Conservation (phyloP, 2,797 vertebrate genomes). For the Acipenser transmontanus region DNA sequence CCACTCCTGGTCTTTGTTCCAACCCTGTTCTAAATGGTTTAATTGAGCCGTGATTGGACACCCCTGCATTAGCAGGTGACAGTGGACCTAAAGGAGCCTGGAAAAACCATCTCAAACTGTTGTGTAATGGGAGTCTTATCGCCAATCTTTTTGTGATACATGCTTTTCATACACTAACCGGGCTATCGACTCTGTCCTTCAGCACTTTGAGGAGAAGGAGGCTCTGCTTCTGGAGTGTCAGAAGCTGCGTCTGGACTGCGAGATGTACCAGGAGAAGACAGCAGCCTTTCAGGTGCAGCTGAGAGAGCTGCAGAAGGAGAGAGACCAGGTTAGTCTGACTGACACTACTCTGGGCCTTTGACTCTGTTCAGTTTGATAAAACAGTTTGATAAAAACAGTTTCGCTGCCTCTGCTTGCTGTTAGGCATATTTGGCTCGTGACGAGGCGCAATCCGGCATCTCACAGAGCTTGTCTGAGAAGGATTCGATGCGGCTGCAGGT, state of each 20-base stretch:
- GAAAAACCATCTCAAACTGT: too few relatives aligned
- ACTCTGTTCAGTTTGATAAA: not conserved
- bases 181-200: not conserved
- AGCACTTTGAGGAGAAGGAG: slow-evolving; percentile 74
- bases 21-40: not conserved
- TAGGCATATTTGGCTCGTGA: slow-evolving; percentile 75
- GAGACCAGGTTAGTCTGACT: slow-evolving; percentile 63
- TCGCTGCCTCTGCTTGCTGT: not conserved
- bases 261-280: slow-evolving; percentile 70
- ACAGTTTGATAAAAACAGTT: not conserved
- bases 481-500: slow-evolving; percentile 68
- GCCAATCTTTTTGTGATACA: slow-evolving; percentile 1
- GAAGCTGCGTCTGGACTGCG: slow-evolving; percentile 67
- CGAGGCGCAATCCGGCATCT: slow-evolving; percentile 66
- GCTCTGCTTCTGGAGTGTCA: slow-evolving; percentile 59
- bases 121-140: too few relatives aligned
- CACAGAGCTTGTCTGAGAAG: slow-evolving; percentile 69
- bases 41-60: not conserved
- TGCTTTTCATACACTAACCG: not conserved
- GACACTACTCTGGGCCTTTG: not conserved
- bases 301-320: slow-evolving; percentile 72
- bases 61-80: not conserved
- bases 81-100: not conserved
- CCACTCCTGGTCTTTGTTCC: not conserved
- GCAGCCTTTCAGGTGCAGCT: slow-evolving; percentile 64